phyloP scores from a whole-genome alignment of 2,888 invertebrate genomes.

The Morpho helenor region DNA sequence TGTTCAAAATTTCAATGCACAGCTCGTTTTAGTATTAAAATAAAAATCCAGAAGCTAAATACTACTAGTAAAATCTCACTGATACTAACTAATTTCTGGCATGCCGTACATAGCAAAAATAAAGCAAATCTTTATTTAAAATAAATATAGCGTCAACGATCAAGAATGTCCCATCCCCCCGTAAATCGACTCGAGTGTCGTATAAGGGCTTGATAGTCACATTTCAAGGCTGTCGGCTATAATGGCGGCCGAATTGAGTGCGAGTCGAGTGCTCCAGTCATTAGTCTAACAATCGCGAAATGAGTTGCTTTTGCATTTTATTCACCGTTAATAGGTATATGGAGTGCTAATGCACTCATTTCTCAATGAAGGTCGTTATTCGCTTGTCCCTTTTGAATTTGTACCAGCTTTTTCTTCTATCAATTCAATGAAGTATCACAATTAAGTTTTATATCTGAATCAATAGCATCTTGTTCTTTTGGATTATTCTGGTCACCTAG shows the following conservation, averaged over 20 bases:
- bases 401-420: not conserved
- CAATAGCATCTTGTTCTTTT: no score
- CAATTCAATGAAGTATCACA: no score
- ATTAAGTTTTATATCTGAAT: no score
- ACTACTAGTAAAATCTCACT: no score
- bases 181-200: slow-evolving; percentile 50
- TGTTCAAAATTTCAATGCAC: no score
- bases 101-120: no score
- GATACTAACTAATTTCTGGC: no score
- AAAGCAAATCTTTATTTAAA: no score
- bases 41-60: no score
- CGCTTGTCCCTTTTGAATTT: slow-evolving; percentile 3
- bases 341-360: slow-evolving; percentile 9
- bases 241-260: slow-evolving; percentile 44
- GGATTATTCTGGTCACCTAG: no score
- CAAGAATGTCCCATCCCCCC: slow-evolving; percentile 38
- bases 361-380: not conserved
- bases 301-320: slow-evolving; percentile 26
- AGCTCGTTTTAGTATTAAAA: no score
- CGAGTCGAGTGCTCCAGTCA: slow-evolving; percentile 28
- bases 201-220: slow-evolving; percentile 57
- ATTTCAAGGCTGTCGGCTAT: slow-evolving; percentile 54
- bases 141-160: slow-evolving; percentile 27
- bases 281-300: slow-evolving; percentile 30
- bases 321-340: slow-evolving; percentile 18